These are phyloP conservation scores for Cephonodes hylas DNA, from an alignment of 2,888 invertebrate genomes.

Conservation along the genomic window DNA sequence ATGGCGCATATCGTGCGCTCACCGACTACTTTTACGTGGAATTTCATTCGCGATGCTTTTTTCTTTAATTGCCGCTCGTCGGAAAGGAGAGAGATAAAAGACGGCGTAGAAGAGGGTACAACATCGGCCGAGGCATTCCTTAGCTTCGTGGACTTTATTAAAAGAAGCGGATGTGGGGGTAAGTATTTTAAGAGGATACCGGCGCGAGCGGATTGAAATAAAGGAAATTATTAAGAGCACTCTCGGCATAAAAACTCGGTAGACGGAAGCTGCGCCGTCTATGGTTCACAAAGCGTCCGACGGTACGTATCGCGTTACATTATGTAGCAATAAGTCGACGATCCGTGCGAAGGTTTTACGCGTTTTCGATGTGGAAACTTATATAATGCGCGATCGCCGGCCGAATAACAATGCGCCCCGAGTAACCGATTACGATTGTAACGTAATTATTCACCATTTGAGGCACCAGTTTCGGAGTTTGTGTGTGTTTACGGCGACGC, in stretches of 20 bases:
- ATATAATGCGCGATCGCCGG: conserved; percentile 52
- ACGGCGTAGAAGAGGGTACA: conserved; percentile 61
- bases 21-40: conserved; percentile 62
- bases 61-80: conserved; percentile 68
- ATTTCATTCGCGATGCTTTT: conserved; percentile 65
- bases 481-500: conserved; percentile 39
- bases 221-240: conserved; percentile 80
- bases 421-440: conserved; percentile 64
- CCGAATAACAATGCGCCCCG: conserved; percentile 58
- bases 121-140: conserved; percentile 69
- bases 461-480: conserved; percentile 45
- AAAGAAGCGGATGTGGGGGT: conserved; percentile 80
- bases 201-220: conserved; percentile 75
- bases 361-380: conserved; percentile 59
- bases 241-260: conserved; percentile 58
- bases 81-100: conserved; percentile 70
- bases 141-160: conserved; percentile 74
- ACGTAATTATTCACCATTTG: conserved; percentile 53
- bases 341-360: conserved; percentile 63
- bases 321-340: conserved; percentile 59
- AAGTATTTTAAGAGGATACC: conserved; percentile 79
- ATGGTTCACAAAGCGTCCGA: conserved; percentile 52
- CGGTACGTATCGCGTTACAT: conserved; percentile 55
- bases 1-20: conserved; percentile 45
- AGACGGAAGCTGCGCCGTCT: conserved; percentile 70